Evolutionary conservation across 2,113 vertebrate genomes (phyloP).

Genomic region (Tor tambroides): DNA sequence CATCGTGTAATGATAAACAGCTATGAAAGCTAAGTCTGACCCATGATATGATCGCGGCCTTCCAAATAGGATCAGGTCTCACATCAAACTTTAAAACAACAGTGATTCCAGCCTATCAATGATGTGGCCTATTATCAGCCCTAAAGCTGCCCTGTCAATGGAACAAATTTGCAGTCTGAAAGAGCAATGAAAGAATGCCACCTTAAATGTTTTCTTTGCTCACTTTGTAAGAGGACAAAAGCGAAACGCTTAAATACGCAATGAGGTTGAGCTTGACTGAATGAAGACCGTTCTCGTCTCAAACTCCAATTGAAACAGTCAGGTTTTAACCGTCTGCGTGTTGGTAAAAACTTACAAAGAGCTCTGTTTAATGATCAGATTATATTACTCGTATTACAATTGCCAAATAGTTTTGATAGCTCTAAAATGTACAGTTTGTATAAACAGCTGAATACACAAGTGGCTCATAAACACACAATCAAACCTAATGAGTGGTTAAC

Average conservation of each 20-base stretch:
- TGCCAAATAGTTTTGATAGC: constrained; percentile 11
- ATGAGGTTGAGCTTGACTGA: constrained; percentile 31
- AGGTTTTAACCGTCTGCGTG: constrained; percentile 43
- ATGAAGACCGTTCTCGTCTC: constrained; percentile 38
- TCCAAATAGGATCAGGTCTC: constrained; percentile 60
- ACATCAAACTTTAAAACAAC: constrained; percentile 70
- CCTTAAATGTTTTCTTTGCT: constrained; percentile 46
- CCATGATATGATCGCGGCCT: constrained; percentile 62
- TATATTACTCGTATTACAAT: constrained; percentile 3
- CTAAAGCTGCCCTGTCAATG: constrained; percentile 64
- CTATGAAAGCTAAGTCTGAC: constrained; percentile 64
- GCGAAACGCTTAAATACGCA: constrained; percentile 59
- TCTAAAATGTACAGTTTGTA: constrained; percentile 49
- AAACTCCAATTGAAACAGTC: constrained; percentile 53
- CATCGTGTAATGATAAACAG: constrained; percentile 70
- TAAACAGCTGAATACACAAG: constrained; percentile 57
- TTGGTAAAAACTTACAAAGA: constrained; percentile 48
- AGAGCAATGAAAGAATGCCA: constrained; percentile 64
- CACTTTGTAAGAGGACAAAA: constrained; percentile 55
- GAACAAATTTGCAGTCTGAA: constrained; percentile 51
- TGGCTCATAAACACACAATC: constrained; percentile 43
- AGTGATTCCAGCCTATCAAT: constrained; percentile 59
- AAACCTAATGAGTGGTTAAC: constrained; percentile 51
- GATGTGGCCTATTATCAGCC: constrained; percentile 48
- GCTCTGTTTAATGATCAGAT: constrained; percentile 44